Evolutionary conservation across 2,113 vertebrate genomes (phyloP).

Genomic region (Sigmodon hispidus): DNA sequence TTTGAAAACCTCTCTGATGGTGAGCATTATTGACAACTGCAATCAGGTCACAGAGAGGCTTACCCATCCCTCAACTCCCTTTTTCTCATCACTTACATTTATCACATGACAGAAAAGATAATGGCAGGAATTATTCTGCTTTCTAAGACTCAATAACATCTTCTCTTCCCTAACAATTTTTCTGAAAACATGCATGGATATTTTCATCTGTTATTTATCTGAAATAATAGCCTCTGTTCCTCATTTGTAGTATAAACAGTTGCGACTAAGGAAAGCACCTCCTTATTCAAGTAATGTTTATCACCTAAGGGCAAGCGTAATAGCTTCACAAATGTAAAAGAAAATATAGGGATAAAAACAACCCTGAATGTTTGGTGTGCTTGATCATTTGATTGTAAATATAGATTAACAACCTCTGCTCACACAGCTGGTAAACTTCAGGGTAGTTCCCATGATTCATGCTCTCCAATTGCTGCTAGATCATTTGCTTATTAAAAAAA

Average conservation of each 20-base stretch:
- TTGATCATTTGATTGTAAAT: not conserved
- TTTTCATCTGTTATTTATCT: conserved; percentile 4
- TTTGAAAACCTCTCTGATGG: conserved; percentile 1
- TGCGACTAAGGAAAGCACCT: not conserved
- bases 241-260: not conserved
- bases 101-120: not conserved
- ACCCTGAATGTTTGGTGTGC: not conserved
- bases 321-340: not conserved
- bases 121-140: not conserved
- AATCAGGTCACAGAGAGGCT: not conserved
- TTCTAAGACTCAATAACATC: not conserved
- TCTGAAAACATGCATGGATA: conserved; percentile 15
- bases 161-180: not conserved
- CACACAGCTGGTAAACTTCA: not conserved
- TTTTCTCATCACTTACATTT: not conserved
- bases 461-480: not conserved
- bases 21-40: not conserved
- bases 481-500: not conserved
- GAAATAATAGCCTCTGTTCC: conserved; percentile 22
- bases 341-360: not conserved
- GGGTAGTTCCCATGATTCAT: not conserved
- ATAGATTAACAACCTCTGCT: not conserved
- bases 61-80: not conserved
- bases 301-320: not conserved
- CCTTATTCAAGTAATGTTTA: not conserved